Evolutionary conservation across 2,113 vertebrate species (phyloP).

Genomic region (Puma concolor): DNA sequence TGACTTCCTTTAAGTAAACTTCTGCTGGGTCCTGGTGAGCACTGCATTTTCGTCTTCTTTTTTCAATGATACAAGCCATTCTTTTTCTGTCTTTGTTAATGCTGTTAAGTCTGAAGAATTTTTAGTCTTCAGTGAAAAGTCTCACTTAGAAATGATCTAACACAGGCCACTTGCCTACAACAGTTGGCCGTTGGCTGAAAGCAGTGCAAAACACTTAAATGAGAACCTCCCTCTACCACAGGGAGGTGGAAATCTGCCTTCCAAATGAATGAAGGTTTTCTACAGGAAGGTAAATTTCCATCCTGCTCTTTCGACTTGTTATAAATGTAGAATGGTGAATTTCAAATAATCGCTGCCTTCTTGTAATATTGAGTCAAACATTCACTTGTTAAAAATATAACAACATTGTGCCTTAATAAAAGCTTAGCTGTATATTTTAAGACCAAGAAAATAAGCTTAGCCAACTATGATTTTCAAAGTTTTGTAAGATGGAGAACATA

Average conservation of each 20-base stretch:
- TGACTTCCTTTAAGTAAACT: neutral
- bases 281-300: neutral
- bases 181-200: neutral
- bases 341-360: conserved; percentile 7
- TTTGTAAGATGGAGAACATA: conserved; percentile 67
- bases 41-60: neutral
- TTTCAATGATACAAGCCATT: neutral
- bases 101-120: neutral
- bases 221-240: neutral
- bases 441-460: conserved; percentile 52
- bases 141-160: neutral
- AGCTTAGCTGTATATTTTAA: conserved; percentile 63
- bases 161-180: neutral
- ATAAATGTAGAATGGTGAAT: neutral
- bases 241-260: neutral
- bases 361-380: conserved; percentile 1
- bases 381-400: conserved; percentile 49
- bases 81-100: neutral
- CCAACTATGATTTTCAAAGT: conserved; percentile 53
- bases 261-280: conserved; percentile 33
- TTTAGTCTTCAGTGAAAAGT: neutral
- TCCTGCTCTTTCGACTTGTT: conserved; percentile 5
- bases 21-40: neutral
- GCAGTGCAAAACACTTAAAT: neutral
- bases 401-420: conserved; percentile 36